A percentile compares a stretch with the other conserved stretches of the same genome.
These are phyloP conservation scores for Limnephilus lunatus DNA, from an alignment of 2,888 invertebrate species.

Conservation along the genomic window DNA sequence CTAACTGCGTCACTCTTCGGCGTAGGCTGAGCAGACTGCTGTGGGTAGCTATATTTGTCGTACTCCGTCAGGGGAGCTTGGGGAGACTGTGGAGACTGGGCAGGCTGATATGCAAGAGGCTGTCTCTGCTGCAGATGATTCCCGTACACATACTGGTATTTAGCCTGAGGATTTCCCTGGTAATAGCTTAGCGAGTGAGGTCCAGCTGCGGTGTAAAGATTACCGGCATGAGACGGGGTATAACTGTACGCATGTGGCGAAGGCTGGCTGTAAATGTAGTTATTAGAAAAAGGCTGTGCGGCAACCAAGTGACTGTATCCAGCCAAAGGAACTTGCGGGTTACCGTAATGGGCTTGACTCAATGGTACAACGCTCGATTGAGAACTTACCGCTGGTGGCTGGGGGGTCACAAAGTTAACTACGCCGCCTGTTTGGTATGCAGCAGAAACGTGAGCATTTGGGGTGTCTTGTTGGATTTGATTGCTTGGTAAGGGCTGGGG, in stretches of 20 bases:
- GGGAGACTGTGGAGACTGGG: not conserved
- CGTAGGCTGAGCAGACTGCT: slow-evolving; percentile 68
- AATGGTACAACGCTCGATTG: slow-evolving; percentile 15
- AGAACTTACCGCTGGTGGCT: slow-evolving; percentile 44
- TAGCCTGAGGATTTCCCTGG: slow-evolving; percentile 72
- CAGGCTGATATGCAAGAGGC: not conserved
- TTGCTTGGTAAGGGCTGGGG: slow-evolving; percentile 44
- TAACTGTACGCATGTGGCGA: slow-evolving; percentile 72
- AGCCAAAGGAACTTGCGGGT: slow-evolving; percentile 41
- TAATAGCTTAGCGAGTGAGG: slow-evolving; percentile 73
- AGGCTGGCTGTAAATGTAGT: slow-evolving; percentile 72
- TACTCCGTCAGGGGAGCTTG: slow-evolving; percentile 68
- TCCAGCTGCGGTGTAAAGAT: slow-evolving; percentile 69
- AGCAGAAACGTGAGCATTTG: not conserved
- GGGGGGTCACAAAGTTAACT: slow-evolving; percentile 59
- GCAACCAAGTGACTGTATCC: not conserved
- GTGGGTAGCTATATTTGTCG: slow-evolving; percentile 70
- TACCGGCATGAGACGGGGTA: slow-evolving; percentile 67
- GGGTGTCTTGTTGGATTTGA: slow-evolving; percentile 23
- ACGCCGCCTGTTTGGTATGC: slow-evolving; percentile 20
- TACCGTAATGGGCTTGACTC: slow-evolving; percentile 34
- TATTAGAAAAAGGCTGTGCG: slow-evolving; percentile 70
- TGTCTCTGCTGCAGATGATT: slow-evolving; percentile 52
- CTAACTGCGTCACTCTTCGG: slow-evolving; percentile 69
- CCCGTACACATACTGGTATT: slow-evolving; percentile 71